Evolutionary conservation across 2,113 vertebrate species (phyloP).

Genomic region (Sakesphorus luctuosus): DNA sequence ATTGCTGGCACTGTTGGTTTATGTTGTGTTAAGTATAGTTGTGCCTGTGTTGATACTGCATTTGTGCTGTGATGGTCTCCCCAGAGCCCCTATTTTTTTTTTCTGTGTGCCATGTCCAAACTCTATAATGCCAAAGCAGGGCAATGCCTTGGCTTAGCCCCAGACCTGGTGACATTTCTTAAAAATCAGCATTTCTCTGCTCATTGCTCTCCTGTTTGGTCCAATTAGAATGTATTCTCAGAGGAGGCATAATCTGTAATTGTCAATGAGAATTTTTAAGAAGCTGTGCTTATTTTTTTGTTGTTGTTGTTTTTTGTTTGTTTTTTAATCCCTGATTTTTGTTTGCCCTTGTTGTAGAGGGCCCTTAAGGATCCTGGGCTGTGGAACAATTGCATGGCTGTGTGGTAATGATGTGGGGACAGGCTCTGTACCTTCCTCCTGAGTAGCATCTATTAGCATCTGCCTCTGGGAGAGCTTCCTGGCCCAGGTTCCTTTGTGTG

Average conservation of each 20-base stretch:
- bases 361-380: not conserved
- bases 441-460: not conserved
- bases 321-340: not conserved
- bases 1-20: not conserved
- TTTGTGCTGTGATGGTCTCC: not conserved
- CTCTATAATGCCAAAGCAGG: not conserved
- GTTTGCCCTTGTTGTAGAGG: not conserved
- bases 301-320: not conserved
- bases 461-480: not conserved
- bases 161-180: not conserved
- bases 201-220: not conserved
- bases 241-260: not conserved
- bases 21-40: not conserved
- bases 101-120: not conserved
- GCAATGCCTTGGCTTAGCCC: not conserved
- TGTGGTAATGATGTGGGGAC: too few relatives aligned
- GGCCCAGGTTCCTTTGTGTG: fast-evolving
- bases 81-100: not conserved
- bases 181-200: not conserved
- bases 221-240: not conserved
- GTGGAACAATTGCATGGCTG: not conserved
- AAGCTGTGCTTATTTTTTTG: not conserved
- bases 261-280: not conserved
- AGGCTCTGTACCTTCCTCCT: not conserved
- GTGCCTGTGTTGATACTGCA: too few relatives aligned